Conservation (phyloP, 2,888 invertebrate genomes). For the Therioaphis trifolii region DNA sequence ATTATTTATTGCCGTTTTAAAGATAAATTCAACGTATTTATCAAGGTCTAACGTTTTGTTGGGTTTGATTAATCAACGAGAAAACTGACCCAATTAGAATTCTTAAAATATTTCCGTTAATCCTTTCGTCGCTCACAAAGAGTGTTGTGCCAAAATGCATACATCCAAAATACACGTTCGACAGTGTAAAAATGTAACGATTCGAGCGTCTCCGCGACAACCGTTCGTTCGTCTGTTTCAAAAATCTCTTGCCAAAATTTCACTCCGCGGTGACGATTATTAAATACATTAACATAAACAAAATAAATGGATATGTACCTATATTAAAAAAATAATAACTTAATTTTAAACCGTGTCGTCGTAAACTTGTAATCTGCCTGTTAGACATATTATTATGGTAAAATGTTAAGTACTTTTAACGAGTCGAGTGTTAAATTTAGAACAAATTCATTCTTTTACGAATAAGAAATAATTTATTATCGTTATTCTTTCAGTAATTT, state of each 20-base stretch:
- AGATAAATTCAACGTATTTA: conserved; percentile 4
- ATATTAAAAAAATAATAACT: not conserved
- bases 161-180: not conserved
- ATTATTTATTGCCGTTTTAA: no score
- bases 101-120: not conserved
- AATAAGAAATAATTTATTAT: no score
- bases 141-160: conserved; percentile 14
- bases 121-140: not conserved
- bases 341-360: not conserved
- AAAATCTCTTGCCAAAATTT: not conserved
- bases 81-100: conserved; percentile 17
- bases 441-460: not conserved
- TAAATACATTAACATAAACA: conserved; percentile 1
- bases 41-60: not conserved
- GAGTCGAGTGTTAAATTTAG: not conserved
- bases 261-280: not conserved
- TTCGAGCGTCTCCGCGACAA: not conserved
- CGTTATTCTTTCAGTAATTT: not conserved
- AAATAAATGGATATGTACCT: conserved; percentile 9
- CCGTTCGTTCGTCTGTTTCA: not conserved
- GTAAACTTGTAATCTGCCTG: not conserved
- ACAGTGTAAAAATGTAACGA: not conserved
- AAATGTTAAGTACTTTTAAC: not conserved
- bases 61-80: conserved; percentile 1
- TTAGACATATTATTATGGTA: not conserved